Evolutionary conservation across 1,140 invertebrate species (phyloP), one percentile per base, ranked within the genome.

Genomic region (Cotesia vestalis): DNA sequence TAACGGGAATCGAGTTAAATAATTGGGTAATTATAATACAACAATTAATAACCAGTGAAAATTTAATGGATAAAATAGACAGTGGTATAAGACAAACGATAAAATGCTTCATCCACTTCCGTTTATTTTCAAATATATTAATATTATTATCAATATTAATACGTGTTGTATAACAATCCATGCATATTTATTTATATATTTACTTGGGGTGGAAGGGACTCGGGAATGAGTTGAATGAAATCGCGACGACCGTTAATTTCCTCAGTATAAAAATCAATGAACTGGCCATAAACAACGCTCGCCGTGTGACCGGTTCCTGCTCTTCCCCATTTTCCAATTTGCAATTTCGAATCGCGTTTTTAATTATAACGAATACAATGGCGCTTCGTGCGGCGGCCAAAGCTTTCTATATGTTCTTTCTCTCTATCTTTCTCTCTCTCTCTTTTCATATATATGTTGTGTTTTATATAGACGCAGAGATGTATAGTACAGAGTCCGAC

Each of bases 281-380:
- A 86, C 86, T 83, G 84, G 78, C 82, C 85, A 86, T 86, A 87
- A 87, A 87, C 85, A 85, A 86, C 83, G 80, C 77, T 46, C 11
- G 40, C 40, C 8, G 40, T 46, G 40, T 46, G 40, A 70, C 72
- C 71, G 8, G 38, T 51, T 66, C 9, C 63, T 78, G 79, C 66
- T 66, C 72, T 73, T 69, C 75, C 75, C 82, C 80, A 86, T 85
- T 86, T 87, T 87, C 85, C 86, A 86, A 87, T 87, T 87, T 86
- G 85, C 86, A 86, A 87, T 86, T 87, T 84, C 84, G 84, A 86
- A 85, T 86, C 80, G 86, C 83, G 85, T 87, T 86, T 87, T 87
- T 87, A 87, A 87, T 87, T 87, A 87, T 86, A 87, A 86, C 84
- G 84, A 87, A 87, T 84, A 86, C 84, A 86, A 86, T 86, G 83